These are phyloP conservation scores for Caenorhabditis remanei DNA, from an alignment of 1,140 invertebrate genomes.

Conservation along the genomic window DNA sequence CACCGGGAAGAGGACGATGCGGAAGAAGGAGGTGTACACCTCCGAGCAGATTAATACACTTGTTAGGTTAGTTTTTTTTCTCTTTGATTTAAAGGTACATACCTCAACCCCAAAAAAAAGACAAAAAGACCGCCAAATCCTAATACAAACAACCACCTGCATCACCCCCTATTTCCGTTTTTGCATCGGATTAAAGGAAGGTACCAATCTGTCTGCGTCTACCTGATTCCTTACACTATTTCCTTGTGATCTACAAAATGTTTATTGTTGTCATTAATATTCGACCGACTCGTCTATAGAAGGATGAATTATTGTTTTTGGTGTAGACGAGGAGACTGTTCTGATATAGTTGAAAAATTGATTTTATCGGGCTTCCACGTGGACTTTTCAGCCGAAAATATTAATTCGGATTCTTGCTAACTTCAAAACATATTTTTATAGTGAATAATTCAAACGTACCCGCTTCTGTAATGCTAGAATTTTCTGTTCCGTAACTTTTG, in stretches of 20 bases:
- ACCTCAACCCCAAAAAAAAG: neutral
- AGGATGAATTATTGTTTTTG: no score
- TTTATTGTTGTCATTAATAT: conserved; percentile 51
- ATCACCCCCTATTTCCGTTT: neutral
- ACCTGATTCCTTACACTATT: neutral
- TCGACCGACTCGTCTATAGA: neutral
- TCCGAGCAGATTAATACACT: conserved; percentile 68
- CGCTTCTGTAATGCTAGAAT: no score
- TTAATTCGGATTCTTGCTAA: no score
- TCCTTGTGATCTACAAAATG: neutral
- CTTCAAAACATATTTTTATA: no score
- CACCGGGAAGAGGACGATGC: conserved; percentile 51
- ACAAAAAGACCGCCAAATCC: neutral
- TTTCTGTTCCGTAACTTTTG: no score
- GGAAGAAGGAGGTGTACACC: conserved; percentile 67
- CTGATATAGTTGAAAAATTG: no score
- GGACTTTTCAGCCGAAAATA: no score
- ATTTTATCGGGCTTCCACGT: no score
- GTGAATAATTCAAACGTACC: no score
- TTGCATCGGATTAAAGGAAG: conserved; percentile 5
- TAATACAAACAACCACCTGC: neutral
- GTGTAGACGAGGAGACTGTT: no score
- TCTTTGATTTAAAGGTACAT: no score
- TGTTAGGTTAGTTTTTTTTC: conserved; percentile 56
- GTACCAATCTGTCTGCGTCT: neutral